phyloP scores from a whole-genome alignment of 1,140 invertebrate genomes.

The Drosophila grimshawi region DNA sequence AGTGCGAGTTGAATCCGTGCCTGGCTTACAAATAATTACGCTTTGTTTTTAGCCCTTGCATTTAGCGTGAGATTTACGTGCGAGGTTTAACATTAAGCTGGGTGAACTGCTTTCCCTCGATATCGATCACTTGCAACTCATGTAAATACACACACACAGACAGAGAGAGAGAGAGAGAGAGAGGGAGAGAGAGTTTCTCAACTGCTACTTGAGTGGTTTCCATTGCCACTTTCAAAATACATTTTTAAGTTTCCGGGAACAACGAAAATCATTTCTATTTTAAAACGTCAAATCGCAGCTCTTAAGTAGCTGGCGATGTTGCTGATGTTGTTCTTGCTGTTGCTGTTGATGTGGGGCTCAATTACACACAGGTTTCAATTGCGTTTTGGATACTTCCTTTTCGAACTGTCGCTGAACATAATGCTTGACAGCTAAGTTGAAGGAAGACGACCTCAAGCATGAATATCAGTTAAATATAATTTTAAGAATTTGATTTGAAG shows the following conservation, averaged over 20 bases:
- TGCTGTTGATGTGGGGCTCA: neutral
- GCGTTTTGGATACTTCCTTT: neutral
- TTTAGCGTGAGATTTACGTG: slow-evolving; percentile 25
- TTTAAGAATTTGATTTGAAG: too few species aligned
- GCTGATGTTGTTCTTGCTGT: neutral
- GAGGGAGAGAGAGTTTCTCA: neutral
- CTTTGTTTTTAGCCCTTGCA: slow-evolving; percentile 35
- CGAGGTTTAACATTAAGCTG: slow-evolving; percentile 46
- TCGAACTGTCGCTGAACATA: too few species aligned
- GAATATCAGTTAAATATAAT: too few species aligned
- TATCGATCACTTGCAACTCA: slow-evolving; percentile 33
- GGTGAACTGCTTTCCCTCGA: slow-evolving; percentile 16
- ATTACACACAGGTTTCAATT: neutral
- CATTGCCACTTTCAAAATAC: neutral
- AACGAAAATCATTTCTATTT: neutral
- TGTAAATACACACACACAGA: neutral
- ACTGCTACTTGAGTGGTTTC: slow-evolving; percentile 39
- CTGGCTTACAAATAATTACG: slow-evolving; percentile 62
- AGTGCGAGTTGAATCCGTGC: slow-evolving; percentile 30
- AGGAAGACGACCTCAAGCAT: too few species aligned
- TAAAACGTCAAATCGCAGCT: slow-evolving; percentile 1
- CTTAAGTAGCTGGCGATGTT: neutral
- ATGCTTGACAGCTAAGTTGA: neutral
- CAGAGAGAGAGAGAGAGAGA: neutral
- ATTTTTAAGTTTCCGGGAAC: slow-evolving; percentile 19